Percentiles rank a stretch among this genome's conserved stretches.
phyloP scores from a whole-genome alignment of 2,888 invertebrate species.

The Sialis fuliginosa region DNA sequence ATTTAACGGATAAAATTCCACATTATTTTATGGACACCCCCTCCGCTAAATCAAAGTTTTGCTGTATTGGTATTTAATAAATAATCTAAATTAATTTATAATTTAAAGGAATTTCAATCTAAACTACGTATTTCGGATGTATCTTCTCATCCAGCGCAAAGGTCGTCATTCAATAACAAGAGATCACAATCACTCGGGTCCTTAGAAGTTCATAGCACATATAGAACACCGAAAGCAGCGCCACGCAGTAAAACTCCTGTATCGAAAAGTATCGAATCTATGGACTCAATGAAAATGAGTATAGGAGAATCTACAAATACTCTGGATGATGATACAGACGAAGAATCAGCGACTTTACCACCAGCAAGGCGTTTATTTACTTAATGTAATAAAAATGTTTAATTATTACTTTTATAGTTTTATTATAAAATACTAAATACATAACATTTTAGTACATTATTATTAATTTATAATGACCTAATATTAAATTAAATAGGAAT shows the following conservation, averaged over 20 bases:
- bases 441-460: no score
- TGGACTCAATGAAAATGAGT: constrained; percentile 18
- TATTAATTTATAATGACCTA: no score
- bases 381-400: no score
- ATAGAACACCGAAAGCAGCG: constrained; percentile 10
- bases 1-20: no score
- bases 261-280: constrained; percentile 20
- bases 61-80: constrained; percentile 7
- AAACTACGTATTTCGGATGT: constrained; percentile 37
- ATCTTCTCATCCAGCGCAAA: constrained; percentile 16
- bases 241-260: constrained; percentile 7
- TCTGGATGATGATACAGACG: constrained; percentile 8
- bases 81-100: constrained; percentile 5
- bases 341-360: neutral
- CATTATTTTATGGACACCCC: no score
- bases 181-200: constrained; percentile 19
- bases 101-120: constrained; percentile 42
- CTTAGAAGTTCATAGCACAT: constrained; percentile 15
- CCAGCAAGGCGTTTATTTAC: neutral
- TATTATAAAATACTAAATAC: no score
- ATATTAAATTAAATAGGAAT: no score
- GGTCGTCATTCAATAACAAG: constrained; percentile 14
- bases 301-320: constrained; percentile 7
- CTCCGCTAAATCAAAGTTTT: no score
- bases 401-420: no score